phyloP scores from a whole-genome alignment of 2,888 invertebrate genomes.

The Chymomyza procnemis region DNA sequence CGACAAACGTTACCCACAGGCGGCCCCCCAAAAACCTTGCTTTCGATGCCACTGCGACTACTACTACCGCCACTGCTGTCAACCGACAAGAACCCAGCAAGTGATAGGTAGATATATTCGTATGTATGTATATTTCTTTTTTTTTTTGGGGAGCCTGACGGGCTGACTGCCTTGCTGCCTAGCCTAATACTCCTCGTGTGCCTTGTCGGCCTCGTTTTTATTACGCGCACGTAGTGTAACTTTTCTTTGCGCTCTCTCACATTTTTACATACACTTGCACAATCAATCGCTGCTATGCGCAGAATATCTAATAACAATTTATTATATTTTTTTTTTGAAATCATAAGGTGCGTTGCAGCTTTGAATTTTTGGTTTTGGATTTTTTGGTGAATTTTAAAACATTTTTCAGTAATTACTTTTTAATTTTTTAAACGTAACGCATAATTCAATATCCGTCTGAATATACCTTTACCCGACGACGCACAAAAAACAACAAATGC shows the following conservation, averaged over 20 bases:
- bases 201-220: conserved; percentile 67
- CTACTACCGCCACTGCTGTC: conserved; percentile 42
- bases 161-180: conserved; percentile 16
- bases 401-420: conserved; percentile 56
- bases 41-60: conserved; percentile 23
- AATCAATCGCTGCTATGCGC: conserved; percentile 21
- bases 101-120: conserved; percentile 68
- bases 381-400: conserved; percentile 15
- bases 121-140: conserved; percentile 56
- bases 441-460: conserved; percentile 56
- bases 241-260: conserved; percentile 34
- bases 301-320: conserved; percentile 33
- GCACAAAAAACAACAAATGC: conserved; percentile 33
- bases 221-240: conserved; percentile 64
- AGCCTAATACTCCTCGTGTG: conserved; percentile 46
- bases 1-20: conserved; percentile 41
- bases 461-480: conserved; percentile 50
- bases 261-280: conserved; percentile 66
- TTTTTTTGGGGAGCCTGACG: conserved; percentile 42
- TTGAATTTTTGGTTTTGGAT: neutral
- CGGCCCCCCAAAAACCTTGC: conserved; percentile 34
- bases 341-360: neutral
- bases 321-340: conserved; percentile 3
- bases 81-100: conserved; percentile 34
- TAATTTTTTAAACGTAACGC: conserved; percentile 65